Percentiles rank a stretch among this genome's conserved stretches.
These are phyloP conservation scores for Pyrgilauda ruficollis DNA, from an alignment of 2,113 vertebrate species.

Conservation along the genomic window DNA sequence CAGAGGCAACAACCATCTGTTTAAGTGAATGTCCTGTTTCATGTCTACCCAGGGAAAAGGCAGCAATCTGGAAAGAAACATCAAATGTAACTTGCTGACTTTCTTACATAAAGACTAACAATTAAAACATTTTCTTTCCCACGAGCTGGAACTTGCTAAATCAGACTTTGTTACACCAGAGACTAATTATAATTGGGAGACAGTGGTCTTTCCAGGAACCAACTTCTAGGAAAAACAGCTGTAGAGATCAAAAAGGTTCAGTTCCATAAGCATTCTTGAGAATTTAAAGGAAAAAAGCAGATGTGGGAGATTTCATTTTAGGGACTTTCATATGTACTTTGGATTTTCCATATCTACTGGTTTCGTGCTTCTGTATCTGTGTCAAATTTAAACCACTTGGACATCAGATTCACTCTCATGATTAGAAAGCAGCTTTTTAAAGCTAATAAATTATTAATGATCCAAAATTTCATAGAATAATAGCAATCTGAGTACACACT, in stretches of 20 bases:
- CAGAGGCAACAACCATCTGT: slow-evolving; percentile 10
- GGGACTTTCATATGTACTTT: background rate
- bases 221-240: background rate
- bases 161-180: background rate
- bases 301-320: background rate
- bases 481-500: background rate
- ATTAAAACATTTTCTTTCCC: background rate
- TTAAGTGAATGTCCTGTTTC: slow-evolving; percentile 36
- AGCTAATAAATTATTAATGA: background rate
- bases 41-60: background rate
- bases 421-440: background rate
- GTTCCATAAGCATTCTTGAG: background rate
- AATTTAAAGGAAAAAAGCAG: background rate
- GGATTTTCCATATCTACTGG: background rate
- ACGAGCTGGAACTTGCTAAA: background rate
- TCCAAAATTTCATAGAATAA: background rate
- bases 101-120: background rate
- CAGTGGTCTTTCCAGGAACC: background rate
- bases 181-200: background rate
- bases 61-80: background rate
- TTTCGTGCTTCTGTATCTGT: background rate
- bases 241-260: background rate
- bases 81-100: background rate
- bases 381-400: background rate
- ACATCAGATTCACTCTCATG: background rate